Base-by-base conservation (phyloP, 2,888 invertebrate genomes). In the Clusia tigrina region DNA sequence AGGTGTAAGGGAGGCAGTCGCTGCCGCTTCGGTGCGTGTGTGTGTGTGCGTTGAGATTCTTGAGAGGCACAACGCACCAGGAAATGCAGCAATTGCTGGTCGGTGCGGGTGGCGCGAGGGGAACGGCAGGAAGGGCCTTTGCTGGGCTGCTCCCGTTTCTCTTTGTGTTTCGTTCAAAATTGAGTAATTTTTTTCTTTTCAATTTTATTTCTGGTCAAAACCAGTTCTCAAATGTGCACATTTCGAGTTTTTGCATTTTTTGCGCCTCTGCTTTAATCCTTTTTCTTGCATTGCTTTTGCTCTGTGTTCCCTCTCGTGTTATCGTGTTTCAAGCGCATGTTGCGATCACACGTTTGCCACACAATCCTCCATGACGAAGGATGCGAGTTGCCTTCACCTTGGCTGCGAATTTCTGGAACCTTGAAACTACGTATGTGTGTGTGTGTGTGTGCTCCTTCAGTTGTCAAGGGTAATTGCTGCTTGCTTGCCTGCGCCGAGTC, bases 311-410 rank as follows among this genome's bases (percentile, higher is more conserved):
- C 18, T 42, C 46, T 23, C 17, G 10, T 42, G 71, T 69, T 73
- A 72, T 77, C 73, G 74, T 73, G 71, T 78, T 77, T 76, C 77
- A 71, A 68, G 72, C 79, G 64, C 75, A 78, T 78, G 72, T 61
- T 66, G 60, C 60, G 58, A 54, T 58, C 48, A 51, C 20, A 24
- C 24, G 46, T 48, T 22, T 26, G 46, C 25, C 24, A 61, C 42
- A 55, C 5, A 54, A 54, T 26, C n/a, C n/a, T n/a, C n/a, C n/a
- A n/a, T n/a, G n/a, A n/a, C n/a, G n/a, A n/a, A n/a, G n/a, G n/a
- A n/a, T 32, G 32, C 32, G 32, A 12, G 12, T 9, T 32, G 32
- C 32, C 32, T 32, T 32, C 32, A 42, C 10, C 10, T 32, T 18
- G 18, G 46, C 51, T 22, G 37, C 57, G 46, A 17, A 38, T 59